A percentile compares a stretch with the other conserved stretches of the same genome.
These are phyloP conservation scores for Agriopis marginaria DNA, from an alignment of 2,888 invertebrate genomes.

Conservation along the genomic window DNA sequence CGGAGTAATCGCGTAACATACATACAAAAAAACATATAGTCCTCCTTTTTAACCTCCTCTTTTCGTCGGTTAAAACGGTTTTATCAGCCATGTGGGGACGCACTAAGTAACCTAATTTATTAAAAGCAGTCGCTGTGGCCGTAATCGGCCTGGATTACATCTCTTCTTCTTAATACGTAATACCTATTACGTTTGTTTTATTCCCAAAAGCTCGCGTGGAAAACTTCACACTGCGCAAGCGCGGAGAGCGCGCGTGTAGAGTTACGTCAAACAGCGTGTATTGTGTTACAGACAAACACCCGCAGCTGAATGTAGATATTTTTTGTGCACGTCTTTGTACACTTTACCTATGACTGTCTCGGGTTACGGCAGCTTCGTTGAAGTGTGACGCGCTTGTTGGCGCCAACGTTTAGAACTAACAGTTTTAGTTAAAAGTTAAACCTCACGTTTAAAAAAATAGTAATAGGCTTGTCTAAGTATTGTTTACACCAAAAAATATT, in stretches of 20 bases:
- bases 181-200: not conserved
- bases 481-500: too few species aligned
- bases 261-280: conserved; percentile 41
- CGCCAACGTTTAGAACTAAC: not conserved
- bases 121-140: not conserved
- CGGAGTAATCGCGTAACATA: too few species aligned
- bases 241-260: conserved; percentile 32
- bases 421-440: not conserved
- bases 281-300: conserved; percentile 43
- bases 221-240: conserved; percentile 22
- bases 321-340: conserved; percentile 39
- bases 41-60: too few species aligned
- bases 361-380: conserved; percentile 25
- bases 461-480: too few species aligned
- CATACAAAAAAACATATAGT: too few species aligned
- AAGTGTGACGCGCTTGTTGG: conserved; percentile 24
- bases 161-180: not conserved
- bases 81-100: too few species aligned
- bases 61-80: too few species aligned
- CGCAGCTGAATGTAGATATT: conserved; percentile 40
- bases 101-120: not conserved
- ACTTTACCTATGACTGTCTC: conserved; percentile 18
- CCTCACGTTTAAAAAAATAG: not conserved
- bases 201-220: conserved; percentile 13
- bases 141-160: too few species aligned